Evolutionary conservation across 2,888 invertebrate species (phyloP).

Genomic region (Flabesymbios commensalis): DNA sequence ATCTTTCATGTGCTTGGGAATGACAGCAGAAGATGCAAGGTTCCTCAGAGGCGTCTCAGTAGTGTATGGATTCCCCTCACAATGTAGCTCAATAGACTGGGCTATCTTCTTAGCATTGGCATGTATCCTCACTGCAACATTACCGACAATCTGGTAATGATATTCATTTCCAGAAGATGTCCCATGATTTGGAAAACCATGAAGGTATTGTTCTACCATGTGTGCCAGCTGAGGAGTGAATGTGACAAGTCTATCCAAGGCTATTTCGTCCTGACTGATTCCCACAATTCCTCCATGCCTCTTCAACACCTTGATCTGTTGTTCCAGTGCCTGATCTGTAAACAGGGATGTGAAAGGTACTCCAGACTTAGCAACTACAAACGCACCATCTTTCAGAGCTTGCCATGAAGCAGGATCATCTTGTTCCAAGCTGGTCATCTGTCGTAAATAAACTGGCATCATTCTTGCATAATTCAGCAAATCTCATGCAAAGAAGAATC

Average conservation of each 20-base stretch:
- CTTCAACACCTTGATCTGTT: too few species aligned
- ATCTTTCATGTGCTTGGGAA: background rate
- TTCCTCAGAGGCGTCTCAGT: background rate
- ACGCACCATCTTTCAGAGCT: background rate
- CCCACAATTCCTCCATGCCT: too few species aligned
- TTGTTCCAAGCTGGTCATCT: background rate
- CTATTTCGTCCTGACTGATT: too few species aligned
- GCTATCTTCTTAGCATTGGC: background rate
- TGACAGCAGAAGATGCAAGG: background rate
- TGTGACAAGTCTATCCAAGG: too few species aligned
- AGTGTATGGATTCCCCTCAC: background rate
- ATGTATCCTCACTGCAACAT: background rate
- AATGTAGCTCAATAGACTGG: background rate
- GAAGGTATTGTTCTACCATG: too few species aligned
- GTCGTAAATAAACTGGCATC: constrained; percentile 5
- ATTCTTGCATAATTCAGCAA: background rate
- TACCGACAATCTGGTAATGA: background rate
- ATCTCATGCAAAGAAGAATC: background rate
- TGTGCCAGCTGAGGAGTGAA: too few species aligned
- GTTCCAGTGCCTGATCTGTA: too few species aligned
- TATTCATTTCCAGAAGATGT: too few species aligned
- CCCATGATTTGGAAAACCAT: too few species aligned
- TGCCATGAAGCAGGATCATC: background rate
- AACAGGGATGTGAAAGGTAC: too few species aligned
- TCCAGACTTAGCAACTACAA: too few species aligned